These are phyloP conservation scores for Propithecus coquereli DNA, from an alignment of 2,113 vertebrate genomes.

Conservation along the genomic window DNA sequence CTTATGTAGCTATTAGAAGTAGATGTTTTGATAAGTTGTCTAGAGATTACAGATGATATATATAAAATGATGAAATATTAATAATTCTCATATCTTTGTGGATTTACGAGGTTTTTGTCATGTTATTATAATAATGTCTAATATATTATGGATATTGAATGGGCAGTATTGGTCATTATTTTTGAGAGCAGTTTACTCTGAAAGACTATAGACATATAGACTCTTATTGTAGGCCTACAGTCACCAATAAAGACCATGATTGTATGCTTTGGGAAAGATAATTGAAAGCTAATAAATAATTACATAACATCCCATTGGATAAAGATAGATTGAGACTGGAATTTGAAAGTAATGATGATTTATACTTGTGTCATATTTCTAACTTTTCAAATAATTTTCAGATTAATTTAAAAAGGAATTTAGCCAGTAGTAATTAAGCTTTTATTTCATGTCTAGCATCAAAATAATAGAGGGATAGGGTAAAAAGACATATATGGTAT, in stretches of 20 bases:
- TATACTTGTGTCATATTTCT: background rate
- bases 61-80: background rate
- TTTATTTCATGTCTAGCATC: background rate
- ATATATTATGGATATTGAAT: background rate
- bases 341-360: background rate
- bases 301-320: background rate
- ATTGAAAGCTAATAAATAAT: background rate
- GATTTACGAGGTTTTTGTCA: background rate
- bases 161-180: background rate
- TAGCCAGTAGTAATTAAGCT: background rate
- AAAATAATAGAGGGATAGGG: background rate
- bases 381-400: slow-evolving; percentile 30
- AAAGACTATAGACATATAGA: background rate
- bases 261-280: background rate
- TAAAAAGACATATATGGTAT: background rate
- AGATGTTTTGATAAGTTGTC: background rate
- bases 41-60: background rate
- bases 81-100: background rate
- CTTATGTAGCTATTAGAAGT: background rate
- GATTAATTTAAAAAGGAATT: background rate
- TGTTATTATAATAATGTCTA: background rate
- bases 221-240: background rate
- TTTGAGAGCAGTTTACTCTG: background rate
- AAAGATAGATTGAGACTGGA: background rate
- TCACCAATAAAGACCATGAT: background rate